phyloP scores from a whole-genome alignment of 1,140 invertebrate species.

The Phthorimaea operculella region DNA sequence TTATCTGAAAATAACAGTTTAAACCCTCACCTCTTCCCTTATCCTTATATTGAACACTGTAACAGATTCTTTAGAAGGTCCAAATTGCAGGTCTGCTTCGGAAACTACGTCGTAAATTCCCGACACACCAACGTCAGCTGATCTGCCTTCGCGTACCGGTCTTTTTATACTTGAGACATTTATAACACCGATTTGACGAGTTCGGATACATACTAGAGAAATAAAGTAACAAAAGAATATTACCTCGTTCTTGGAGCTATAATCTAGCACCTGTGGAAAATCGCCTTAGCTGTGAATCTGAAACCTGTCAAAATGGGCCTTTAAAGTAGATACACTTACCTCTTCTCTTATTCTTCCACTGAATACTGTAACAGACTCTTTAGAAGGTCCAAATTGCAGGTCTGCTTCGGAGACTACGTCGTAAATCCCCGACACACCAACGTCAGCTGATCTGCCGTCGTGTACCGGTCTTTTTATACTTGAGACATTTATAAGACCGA shows the following conservation, averaged over 20 bases:
- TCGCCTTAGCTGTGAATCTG: no score
- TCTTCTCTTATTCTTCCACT: slow-evolving; percentile 87
- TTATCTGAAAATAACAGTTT: no score
- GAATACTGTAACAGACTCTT: slow-evolving; percentile 86
- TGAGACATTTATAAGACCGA: no score
- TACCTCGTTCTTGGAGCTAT: no score
- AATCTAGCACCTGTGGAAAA: no score
- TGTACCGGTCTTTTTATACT: slow-evolving; percentile 68
- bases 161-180: no score
- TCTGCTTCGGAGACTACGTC: slow-evolving; percentile 94
- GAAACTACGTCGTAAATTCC: slow-evolving; percentile 93
- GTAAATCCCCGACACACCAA: slow-evolving; percentile 87
- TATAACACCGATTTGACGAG: no score
- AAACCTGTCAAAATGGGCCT: no score
- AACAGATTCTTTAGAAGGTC: slow-evolving; percentile 83
- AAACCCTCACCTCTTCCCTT: slow-evolving; percentile 81
- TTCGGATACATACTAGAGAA: no score
- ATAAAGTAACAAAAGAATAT: no score
- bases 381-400: slow-evolving; percentile 88
- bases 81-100: slow-evolving; percentile 91
- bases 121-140: slow-evolving; percentile 86
- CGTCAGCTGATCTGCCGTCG: slow-evolving; percentile 81
- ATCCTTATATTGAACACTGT: slow-evolving; percentile 89
- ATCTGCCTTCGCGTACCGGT: slow-evolving; percentile 78
- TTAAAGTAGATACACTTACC: slow-evolving; percentile 57